Percentiles rank a stretch among this genome's conserved stretches.
phyloP scores from a whole-genome alignment of 2,797 vertebrate species.

The Pangasius larnaudii region DNA sequence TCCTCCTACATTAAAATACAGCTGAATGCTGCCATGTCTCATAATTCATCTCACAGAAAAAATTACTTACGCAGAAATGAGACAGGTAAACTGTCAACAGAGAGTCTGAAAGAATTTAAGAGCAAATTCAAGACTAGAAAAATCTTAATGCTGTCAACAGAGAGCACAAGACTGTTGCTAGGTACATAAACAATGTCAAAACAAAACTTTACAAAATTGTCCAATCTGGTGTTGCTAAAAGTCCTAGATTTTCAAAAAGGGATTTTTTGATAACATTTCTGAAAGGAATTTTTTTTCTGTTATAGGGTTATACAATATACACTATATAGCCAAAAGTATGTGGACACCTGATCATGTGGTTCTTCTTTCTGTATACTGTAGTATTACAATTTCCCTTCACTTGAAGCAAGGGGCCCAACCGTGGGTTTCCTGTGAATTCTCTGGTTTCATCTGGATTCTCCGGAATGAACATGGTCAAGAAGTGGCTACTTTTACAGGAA shows the following conservation, averaged over 20 bases:
- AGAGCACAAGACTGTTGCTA: not conserved
- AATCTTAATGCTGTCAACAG: not conserved
- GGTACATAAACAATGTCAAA: not conserved
- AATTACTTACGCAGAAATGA: slow-evolving; percentile 7
- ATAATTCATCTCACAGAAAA: slow-evolving; percentile 9
- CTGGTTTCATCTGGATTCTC: not conserved
- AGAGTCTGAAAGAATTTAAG: not conserved
- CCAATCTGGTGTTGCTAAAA: not conserved
- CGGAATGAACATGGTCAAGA: not conserved
- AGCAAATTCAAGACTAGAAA: not conserved
- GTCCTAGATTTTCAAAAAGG: not conserved
- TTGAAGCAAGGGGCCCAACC: not conserved
- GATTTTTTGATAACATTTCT: not conserved
- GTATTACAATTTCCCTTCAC: not conserved
- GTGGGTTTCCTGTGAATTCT: not conserved
- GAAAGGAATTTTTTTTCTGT: not conserved
- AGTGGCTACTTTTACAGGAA: not conserved
- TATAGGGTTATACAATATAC: not conserved
- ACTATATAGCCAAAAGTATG: not conserved
- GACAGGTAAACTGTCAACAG: not conserved
- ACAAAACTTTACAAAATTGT: not conserved
- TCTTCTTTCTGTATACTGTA: not conserved
- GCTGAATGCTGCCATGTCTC: not conserved
- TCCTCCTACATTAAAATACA: slow-evolving; percentile 25
- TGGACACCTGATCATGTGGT: not conserved